These are phyloP conservation scores for Meandrusa payeni DNA, from an alignment of 2,888 invertebrate genomes.

Conservation along the genomic window DNA sequence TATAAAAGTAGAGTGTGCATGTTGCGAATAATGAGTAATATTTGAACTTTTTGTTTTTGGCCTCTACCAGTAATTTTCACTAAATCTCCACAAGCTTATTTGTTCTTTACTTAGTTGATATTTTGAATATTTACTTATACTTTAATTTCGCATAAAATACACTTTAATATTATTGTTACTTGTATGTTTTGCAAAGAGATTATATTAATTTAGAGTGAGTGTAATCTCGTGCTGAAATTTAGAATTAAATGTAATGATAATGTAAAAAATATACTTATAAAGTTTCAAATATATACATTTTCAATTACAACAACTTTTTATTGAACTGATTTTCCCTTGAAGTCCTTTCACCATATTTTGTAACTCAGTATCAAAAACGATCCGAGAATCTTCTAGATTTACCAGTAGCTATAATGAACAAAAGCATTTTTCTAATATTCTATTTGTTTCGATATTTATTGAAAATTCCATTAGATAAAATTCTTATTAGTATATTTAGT, in stretches of 20 bases:
- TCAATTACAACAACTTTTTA: constrained; percentile 32
- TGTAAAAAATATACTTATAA: constrained; percentile 14
- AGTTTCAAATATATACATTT: constrained; percentile 27
- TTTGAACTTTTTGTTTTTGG: constrained; percentile 62
- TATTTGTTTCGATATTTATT: not conserved
- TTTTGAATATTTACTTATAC: constrained; percentile 5
- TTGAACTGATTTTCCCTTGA: constrained; percentile 30
- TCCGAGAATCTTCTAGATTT: constrained; percentile 61
- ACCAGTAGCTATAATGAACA: constrained; percentile 18
- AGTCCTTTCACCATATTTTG: constrained; percentile 27
- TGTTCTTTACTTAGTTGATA: constrained; percentile 7
- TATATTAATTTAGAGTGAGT: constrained; percentile 16
- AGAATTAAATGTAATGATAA: constrained; percentile 4
- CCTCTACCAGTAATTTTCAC: constrained; percentile 42
- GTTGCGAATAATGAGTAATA: constrained; percentile 49
- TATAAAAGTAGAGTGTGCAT: constrained; percentile 55
- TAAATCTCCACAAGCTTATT: constrained; percentile 18
- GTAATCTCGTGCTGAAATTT: constrained; percentile 11
- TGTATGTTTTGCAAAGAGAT: constrained; percentile 18
- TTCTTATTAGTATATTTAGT: too few species aligned
- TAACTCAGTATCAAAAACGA: constrained; percentile 24
- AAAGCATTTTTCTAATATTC: not conserved
- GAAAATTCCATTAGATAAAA: too few species aligned
- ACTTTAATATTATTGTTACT: constrained; percentile 5
- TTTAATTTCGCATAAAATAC: constrained; percentile 16